These are phyloP conservation scores for Belgica antarctica DNA, from an alignment of 2,888 invertebrate genomes.

Conservation along the genomic window DNA sequence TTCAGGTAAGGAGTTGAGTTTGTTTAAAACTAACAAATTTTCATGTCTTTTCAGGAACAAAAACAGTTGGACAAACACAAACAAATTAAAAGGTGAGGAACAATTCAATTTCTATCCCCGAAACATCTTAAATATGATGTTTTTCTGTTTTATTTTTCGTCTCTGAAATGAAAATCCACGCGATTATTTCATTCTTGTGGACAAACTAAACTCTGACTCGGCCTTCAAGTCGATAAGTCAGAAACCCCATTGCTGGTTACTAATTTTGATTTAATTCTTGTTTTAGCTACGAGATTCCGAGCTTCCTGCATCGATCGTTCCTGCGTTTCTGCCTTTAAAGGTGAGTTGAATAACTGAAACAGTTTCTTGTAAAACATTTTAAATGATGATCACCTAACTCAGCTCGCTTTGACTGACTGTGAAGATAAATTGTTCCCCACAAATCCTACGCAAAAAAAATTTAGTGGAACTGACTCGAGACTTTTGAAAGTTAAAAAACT, in stretches of 20 bases:
- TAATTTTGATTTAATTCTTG: too few species aligned
- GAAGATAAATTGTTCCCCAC: slow-evolving; percentile 49
- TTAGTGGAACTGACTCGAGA: slow-evolving; percentile 44
- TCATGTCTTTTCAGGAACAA: not conserved
- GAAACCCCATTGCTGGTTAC: too few species aligned
- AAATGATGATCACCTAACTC: slow-evolving; percentile 46
- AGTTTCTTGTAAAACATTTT: too few species aligned
- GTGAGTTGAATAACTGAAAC: too few species aligned
- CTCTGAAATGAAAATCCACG: slow-evolving; percentile 45
- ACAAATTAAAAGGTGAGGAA: slow-evolving; percentile 24
- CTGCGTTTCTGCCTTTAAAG: too few species aligned
- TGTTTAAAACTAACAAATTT: not conserved
- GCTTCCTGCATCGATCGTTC: too few species aligned
- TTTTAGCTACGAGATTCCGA: too few species aligned
- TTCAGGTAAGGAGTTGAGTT: not conserved
- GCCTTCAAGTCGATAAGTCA: too few species aligned
- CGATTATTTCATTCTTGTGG: slow-evolving; percentile 44
- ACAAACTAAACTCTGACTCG: slow-evolving; percentile 16
- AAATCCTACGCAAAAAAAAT: slow-evolving; percentile 45
- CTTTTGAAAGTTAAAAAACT: too few species aligned
- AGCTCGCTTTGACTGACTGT: slow-evolving; percentile 50
- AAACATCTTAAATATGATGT: too few species aligned
- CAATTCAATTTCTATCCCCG: slow-evolving; percentile 13
- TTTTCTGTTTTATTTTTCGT: slow-evolving; percentile 48
- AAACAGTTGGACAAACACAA: not conserved